Base-by-base conservation (phyloP, 1,140 invertebrate genomes). In the Mycetomoellerius zeteki region DNA sequence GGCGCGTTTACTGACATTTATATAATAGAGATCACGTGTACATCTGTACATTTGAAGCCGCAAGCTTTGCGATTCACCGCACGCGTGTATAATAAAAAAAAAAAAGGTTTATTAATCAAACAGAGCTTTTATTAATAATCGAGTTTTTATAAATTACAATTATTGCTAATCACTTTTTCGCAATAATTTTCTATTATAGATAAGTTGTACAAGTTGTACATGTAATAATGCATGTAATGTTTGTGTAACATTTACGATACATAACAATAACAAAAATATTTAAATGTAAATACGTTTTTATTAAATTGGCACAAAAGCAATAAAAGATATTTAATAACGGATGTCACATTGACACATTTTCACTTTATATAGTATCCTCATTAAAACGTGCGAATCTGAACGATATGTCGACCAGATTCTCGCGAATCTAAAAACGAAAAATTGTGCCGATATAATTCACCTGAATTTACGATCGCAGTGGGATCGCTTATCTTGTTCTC, bases 381-480 rank as follows among this genome's bases (percentile, higher is more conserved):
- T 73, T 37, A 37, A 65, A n/a, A 78, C n/a, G 12, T 21, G 8
- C 3, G 7, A 65, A 64, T 21, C 37, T 8, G 8, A 37, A n/a
- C 16, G 43, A 4, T n/a, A n/a, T 24, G n/a, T 62, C 24, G 10
- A 5, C 16, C 3, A 52, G 27, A 54, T 6, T 14, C 2, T 43
- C 5, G 19, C 5, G 75, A 77, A 77, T 21, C 2, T 64, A 10
- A 24, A 80, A 78, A 80, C 24, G 62, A 33, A 10, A 54, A 67
- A 67, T 21, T 21, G 33, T 81, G 37, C 2, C 21, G 10, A 47
- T 54, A 14, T 21, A 7, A 24, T 69, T 16, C 8, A 16, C n/a
- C n/a, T 16, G 27, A 80, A 88, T 89, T 89, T 86, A 86, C 33
- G 82, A 56, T n/a, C 65, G 19, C 47, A 75, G 14, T 16, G 58